Evolutionary conservation across 2,113 vertebrate genomes (phyloP), one percentile per base, ranked within the genome.

Genomic region (Saccopteryx bilineata): DNA sequence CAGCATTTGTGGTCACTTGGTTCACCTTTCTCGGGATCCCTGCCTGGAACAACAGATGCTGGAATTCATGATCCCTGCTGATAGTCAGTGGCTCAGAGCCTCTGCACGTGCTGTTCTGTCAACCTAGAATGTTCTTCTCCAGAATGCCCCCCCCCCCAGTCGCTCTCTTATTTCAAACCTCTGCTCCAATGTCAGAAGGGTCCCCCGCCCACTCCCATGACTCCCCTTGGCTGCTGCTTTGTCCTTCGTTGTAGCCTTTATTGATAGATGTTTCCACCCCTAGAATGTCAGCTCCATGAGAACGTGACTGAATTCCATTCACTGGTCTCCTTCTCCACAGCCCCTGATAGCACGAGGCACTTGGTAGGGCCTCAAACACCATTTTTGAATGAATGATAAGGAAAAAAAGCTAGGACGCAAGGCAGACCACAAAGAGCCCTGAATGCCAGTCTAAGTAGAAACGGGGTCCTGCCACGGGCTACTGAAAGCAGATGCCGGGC

Each of bases 381-480:
- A 31, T 5, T 17, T 48, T 2, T 26, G 50, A 89, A 75, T 80
- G 61, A 80, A 68, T 48, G 5, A 50, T 81, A 78, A 56, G 58
- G 39, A 26, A 52, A 46, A 66, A 68, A 66, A 14, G 21, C 39
- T 8, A 23, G n/a, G 33, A n/a, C 14, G 13, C 8, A 17, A 72
- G 48, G 18, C 28, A 11, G 23, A n/a, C 60, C 21, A 0, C 3
- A 13, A 17, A n/a, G 68, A 84, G n/a, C 54, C 26, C 61, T 17
- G 19, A 26, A 33, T 1, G 31, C 11, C 61, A 26, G 28, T 14
- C 63, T 66, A 63, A 19, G 9, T 0, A 1, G 66, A 86, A 17
- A 24, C 1, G 2, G 75, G 24, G 39, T 11, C 7, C 23, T 18
- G 39, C 21, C 5, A 0, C 0, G 21, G 19, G 33, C 13, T 39